Percentiles rank a stretch among this genome's conserved stretches.
Conservation (phyloP, 2,888 invertebrate species). For the Charanyca ferruginea region DNA sequence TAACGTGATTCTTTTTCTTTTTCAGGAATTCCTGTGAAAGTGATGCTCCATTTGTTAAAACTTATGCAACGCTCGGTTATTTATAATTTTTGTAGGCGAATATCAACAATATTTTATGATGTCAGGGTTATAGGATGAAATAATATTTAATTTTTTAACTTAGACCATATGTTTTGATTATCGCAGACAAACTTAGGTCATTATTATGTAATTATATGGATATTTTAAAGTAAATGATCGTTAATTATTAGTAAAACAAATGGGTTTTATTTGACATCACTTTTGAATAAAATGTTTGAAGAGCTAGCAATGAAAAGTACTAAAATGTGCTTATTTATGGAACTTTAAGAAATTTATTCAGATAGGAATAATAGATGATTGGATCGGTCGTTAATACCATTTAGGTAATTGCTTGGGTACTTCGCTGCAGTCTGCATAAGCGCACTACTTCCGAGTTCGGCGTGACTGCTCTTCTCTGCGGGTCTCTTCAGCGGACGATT, state of each 20-base stretch:
- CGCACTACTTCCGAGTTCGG: slow-evolving; percentile 10
- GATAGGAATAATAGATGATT: slow-evolving; percentile 16
- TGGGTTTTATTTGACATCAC: slow-evolving; percentile 77
- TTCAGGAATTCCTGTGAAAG: slow-evolving; percentile 96
- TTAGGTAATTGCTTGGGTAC: slow-evolving; percentile 24
- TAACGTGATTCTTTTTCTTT: slow-evolving; percentile 75
- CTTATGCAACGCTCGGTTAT: slow-evolving; percentile 98
- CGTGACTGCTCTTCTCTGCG: slow-evolving; percentile 25
- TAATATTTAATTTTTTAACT: slow-evolving; percentile 86
- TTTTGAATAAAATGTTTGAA: slow-evolving; percentile 10
- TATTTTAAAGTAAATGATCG: slow-evolving; percentile 91
- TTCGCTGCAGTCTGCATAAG: slow-evolving; percentile 26
- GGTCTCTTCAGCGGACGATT: not conserved
- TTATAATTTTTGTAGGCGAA: slow-evolving; percentile 93
- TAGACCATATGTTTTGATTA: slow-evolving; percentile 85
- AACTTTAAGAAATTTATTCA: slow-evolving; percentile 7
- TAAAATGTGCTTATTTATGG: slow-evolving; percentile 20
- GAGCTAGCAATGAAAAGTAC: slow-evolving; percentile 11
- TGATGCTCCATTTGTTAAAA: slow-evolving; percentile 98
- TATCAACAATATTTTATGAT: slow-evolving; percentile 86
- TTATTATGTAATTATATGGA: slow-evolving; percentile 89
- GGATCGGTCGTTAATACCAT: slow-evolving; percentile 21
- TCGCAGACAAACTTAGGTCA: slow-evolving; percentile 83
- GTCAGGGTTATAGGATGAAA: slow-evolving; percentile 82
- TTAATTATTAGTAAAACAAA: slow-evolving; percentile 88